Evolutionary conservation across 2,888 invertebrate genomes (phyloP), one percentile per base, ranked within the genome.

Genomic region (Cantharis nigra): DNA sequence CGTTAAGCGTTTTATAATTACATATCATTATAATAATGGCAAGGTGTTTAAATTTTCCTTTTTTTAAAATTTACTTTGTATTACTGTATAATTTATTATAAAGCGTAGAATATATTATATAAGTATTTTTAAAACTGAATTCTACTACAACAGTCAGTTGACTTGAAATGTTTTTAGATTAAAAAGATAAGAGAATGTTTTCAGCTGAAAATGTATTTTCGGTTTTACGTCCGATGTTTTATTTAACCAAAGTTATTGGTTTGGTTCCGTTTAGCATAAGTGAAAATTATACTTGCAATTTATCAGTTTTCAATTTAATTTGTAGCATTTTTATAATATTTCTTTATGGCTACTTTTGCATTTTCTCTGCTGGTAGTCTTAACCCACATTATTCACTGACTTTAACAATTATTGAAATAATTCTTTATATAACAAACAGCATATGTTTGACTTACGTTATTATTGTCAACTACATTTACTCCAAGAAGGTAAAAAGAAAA

Each of bases 141-240:
- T 5, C 23, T 26, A 1, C 9, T 9, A 26, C 26, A 26, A 5
- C 4, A 23, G 0, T 23, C 9, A 9, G 26, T 26, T 26, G 26
- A 26, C 2, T 26, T 26, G 26, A 26, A 26, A 9, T 26, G 5
- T 7, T 26, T 4, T 23, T 23, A 9, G n/a, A 26, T 26, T 26
- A 26, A 23, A 9, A 9, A 16, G 26, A 26, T 11, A 11, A 4
- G 16, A 98, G 89, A 98, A 98, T 89, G 98, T 1, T 1, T 16
- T 98, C 88, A 92, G 97, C 72, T 97, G 97, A 88, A 96, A 96
- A 67, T 62, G 28, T 71, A 28, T 75, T 62, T 18, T 20, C 28
- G n/a, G 67, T 62, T 28, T 26, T 75, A 33, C 62, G 20, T n/a
- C 75, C 75, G 3, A 49, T 75, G 28, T 75, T 71, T 63, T 75